Evolutionary conservation across 1,140 invertebrate species (phyloP), one percentile per base, ranked within the genome.

Genomic region (Coelopa frigida): DNA sequence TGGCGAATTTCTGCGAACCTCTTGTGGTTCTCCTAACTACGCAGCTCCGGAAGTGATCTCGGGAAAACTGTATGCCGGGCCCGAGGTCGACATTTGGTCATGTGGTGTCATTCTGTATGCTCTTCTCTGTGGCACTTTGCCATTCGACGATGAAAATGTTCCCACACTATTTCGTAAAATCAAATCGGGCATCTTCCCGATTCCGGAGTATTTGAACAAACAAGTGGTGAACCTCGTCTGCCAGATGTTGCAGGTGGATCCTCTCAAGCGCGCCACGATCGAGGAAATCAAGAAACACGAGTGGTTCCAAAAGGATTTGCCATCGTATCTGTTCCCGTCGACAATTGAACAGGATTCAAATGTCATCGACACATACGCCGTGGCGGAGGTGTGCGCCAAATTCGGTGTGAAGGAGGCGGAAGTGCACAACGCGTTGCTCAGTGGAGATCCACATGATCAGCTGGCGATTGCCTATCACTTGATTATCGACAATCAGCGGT

Each of bases 251-350:
- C 94, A 97, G 78, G 92, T 98, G 18, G 96, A 99, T 77, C 96
- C 96, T 1, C 89, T 99, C 78, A 98, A 97, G 73, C 77, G 97
- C 54, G 93, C 95, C 3, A 87, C 86, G 2, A 94, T 99, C 44
- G 93, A 98, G 68, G 95, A 99, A 73, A 94, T 99, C n/a, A 97
- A 96, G 80, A 95, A 97, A 69, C 94, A 99, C 67, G 94, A 98
- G 47, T 99, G 96, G 96, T 99, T 99, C 71, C 93, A 96, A 68
- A 92, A 90, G 62, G 94, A 99, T 59, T 74, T 98, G 47, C 90
- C 94, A 1, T 84, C 84, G 5, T 99, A 99, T 73, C 73, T 99
- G 21, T 99, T 99, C 61, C 97, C 96, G 12, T 92, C 92, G 4
- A 85, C 91, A 22, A 88, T 93, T 42, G 95, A 98, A 64, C 82